phyloP scores from a whole-genome alignment of 2,113 vertebrate species.

The Isichthys henryi region DNA sequence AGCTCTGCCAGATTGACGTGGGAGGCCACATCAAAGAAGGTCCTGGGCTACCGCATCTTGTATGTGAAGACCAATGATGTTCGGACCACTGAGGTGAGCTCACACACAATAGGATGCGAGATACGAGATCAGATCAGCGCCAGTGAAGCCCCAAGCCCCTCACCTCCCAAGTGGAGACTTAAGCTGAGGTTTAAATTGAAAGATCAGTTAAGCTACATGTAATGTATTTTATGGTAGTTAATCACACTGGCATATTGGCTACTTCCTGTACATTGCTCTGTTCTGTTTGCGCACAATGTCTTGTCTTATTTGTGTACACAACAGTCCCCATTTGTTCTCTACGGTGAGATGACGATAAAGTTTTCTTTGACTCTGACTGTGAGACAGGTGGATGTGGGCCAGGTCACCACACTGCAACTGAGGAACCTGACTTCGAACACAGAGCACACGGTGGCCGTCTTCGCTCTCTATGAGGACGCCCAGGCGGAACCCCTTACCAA shows the following conservation, averaged over 20 bases:
- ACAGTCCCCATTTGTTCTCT: not conserved
- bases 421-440: conserved; percentile 74
- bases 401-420: conserved; percentile 65
- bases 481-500: conserved; percentile 79
- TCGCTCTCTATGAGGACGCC: conserved; percentile 80
- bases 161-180: not conserved
- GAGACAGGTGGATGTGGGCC: conserved; percentile 74
- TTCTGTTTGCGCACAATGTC: not conserved
- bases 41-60: conserved; percentile 76
- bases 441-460: conserved; percentile 79
- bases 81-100: conserved; percentile 78
- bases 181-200: not conserved
- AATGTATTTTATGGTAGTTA: not conserved
- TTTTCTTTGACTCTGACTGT: not conserved
- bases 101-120: too few relatives aligned
- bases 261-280: not conserved
- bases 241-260: not conserved
- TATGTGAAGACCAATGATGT: conserved; percentile 78
- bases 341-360: not conserved
- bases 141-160: not conserved
- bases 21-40: conserved; percentile 71
- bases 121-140: not conserved
- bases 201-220: not conserved
- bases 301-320: not conserved
- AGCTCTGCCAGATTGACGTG: conserved; percentile 74